Evolutionary conservation across 2,888 invertebrate species (phyloP).

Genomic region (Eulithis prunata): DNA sequence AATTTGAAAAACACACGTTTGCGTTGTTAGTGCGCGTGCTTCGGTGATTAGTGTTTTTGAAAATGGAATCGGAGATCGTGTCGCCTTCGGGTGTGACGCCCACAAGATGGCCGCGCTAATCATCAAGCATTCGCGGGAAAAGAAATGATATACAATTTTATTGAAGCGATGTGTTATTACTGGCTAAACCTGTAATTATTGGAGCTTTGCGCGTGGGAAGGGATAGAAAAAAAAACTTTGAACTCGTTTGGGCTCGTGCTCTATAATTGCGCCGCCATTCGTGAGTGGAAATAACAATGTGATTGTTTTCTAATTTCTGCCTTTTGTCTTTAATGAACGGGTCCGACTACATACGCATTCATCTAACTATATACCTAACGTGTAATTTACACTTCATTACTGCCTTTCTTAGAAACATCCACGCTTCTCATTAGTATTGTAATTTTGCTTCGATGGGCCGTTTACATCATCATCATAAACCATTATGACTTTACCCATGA

Average conservation of each 20-base stretch:
- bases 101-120: constrained; percentile 83
- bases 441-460: neutral
- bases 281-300: constrained; percentile 59
- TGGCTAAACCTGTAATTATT: constrained; percentile 79
- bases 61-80: constrained; percentile 81
- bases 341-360: constrained; percentile 30
- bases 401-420: constrained; percentile 15
- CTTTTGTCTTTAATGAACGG: constrained; percentile 50
- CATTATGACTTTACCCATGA: neutral
- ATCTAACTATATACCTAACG: constrained; percentile 26
- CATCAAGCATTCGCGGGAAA: constrained; percentile 78
- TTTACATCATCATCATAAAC: constrained; percentile 19
- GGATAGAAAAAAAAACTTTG: constrained; percentile 77
- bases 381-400: constrained; percentile 31
- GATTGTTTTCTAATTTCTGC: constrained; percentile 66
- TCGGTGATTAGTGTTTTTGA: constrained; percentile 83
- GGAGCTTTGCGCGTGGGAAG: constrained; percentile 81
- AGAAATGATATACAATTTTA: constrained; percentile 83
- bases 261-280: constrained; percentile 72
- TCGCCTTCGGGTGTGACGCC: constrained; percentile 81
- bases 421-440: constrained; percentile 15
- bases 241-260: constrained; percentile 75
- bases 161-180: constrained; percentile 83
- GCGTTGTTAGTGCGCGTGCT: constrained; percentile 75
- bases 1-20: constrained; percentile 83